Evolutionary conservation across 2,888 invertebrate genomes (phyloP).

Genomic region (Seira musarum): DNA sequence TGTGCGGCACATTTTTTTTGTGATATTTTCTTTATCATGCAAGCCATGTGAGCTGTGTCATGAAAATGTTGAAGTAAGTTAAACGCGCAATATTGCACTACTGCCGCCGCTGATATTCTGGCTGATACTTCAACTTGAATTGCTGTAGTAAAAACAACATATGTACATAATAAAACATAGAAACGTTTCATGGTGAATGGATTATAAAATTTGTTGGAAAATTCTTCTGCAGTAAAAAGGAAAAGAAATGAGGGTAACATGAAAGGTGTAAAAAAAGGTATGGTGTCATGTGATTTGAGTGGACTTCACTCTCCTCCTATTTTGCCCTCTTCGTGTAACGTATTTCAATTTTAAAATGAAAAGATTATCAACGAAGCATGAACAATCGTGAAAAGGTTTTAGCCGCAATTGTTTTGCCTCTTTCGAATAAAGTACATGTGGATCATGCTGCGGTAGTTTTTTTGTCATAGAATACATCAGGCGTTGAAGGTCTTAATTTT

Average conservation of each 20-base stretch:
- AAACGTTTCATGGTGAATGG: conserved; percentile 1
- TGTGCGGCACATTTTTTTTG: conserved; percentile 35
- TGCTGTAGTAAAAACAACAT: neutral
- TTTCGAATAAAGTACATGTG: no score
- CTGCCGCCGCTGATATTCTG: neutral
- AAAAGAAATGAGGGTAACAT: neutral
- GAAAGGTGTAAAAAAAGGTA: neutral
- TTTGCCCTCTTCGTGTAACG: neutral
- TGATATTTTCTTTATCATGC: conserved; percentile 34
- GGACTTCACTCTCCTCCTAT: neutral
- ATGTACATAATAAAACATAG: conserved; percentile 1
- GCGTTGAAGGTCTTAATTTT: neutral
- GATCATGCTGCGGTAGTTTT: no score
- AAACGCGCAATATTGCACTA: conserved; percentile 4
- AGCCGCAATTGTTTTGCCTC: no score
- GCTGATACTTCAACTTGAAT: neutral
- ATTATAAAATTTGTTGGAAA: conserved; percentile 11
- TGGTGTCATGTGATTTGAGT: neutral
- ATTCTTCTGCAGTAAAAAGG: neutral
- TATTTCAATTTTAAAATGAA: neutral
- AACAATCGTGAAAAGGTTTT: no score
- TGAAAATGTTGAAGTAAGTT: conserved; percentile 1
- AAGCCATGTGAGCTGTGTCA: conserved; percentile 32
- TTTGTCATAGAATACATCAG: no score
- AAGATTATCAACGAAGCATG: neutral